Percentiles rank a stretch among this genome's conserved stretches.
Evolutionary conservation across 2,113 vertebrate genomes (phyloP).

Genomic region (Morone chrysops): DNA sequence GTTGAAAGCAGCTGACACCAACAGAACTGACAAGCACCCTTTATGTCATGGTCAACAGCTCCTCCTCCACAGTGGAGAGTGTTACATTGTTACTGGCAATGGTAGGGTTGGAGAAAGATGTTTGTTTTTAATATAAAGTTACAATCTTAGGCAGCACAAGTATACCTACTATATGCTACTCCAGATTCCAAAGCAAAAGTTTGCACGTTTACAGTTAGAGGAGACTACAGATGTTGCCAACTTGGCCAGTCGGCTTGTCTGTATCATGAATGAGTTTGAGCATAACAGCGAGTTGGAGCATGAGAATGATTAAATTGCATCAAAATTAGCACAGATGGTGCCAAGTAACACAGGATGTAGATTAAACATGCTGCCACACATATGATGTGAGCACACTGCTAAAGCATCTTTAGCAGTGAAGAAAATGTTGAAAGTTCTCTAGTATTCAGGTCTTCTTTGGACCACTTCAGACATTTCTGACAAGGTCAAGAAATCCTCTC

Average conservation of each 20-base stretch:
- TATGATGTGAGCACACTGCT: neutral
- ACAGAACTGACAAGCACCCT: neutral
- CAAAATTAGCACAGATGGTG: neutral
- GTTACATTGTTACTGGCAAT: neutral
- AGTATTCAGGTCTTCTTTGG: no score
- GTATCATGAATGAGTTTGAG: neutral
- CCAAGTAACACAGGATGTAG: neutral
- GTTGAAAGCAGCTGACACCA: constrained; percentile 11
- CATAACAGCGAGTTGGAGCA: neutral
- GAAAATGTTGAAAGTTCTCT: neutral
- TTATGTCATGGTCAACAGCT: neutral
- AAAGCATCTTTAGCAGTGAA: neutral
- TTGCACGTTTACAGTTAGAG: neutral
- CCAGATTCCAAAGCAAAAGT: neutral
- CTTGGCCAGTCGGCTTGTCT: neutral
- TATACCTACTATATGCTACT: neutral
- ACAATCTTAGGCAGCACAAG: neutral
- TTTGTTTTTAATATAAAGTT: neutral
- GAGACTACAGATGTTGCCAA: neutral
- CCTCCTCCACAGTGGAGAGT: neutral
- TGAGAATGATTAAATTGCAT: neutral
- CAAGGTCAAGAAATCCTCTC: neutral
- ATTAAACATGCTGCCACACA: neutral
- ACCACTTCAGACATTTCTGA: neutral
- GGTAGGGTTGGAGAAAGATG: neutral